Evolutionary conservation across 2,888 invertebrate species (phyloP).

Genomic region (Stegana nigrithorax): DNA sequence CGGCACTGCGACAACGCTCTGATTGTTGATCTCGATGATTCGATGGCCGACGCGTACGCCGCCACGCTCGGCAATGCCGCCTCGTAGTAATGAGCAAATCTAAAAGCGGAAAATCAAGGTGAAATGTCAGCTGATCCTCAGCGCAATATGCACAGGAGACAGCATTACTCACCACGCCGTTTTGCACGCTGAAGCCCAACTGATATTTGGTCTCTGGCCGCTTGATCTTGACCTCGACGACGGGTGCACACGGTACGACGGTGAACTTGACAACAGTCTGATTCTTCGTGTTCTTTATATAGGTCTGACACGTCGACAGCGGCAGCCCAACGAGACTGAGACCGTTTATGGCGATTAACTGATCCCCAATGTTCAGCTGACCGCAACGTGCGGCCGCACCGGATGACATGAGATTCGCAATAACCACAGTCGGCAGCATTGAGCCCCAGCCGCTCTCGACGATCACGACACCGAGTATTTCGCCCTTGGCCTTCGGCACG

Average conservation of each 20-base stretch:
- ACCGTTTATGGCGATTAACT: conserved; percentile 99
- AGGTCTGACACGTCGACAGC: conserved; percentile 96
- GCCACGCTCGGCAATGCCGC: conserved; percentile 98
- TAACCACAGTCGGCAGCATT: conserved; percentile 99
- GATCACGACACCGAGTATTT: conserved; percentile 97
- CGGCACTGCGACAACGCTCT: conserved; percentile 99
- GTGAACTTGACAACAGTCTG: conserved; percentile 99
- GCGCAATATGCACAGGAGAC: not conserved
- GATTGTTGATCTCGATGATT: conserved; percentile 99
- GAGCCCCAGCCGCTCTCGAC: conserved; percentile 99
- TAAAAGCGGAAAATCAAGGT: conserved; percentile 63
- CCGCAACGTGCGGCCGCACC: conserved; percentile 98
- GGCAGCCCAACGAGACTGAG: conserved; percentile 98
- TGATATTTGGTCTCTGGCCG: conserved; percentile 99
- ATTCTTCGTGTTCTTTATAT: conserved; percentile 98
- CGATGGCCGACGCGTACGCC: conserved; percentile 99
- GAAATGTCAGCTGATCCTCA: not conserved
- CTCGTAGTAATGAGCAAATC: conserved; percentile 97
- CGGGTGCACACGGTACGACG: conserved; percentile 99
- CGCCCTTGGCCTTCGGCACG: conserved; percentile 97
- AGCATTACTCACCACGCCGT: conserved; percentile 86
- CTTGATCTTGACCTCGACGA: conserved; percentile 99
- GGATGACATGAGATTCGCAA: conserved; percentile 95
- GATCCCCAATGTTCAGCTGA: conserved; percentile 98
- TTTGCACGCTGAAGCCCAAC: conserved; percentile 99